phyloP scores from a whole-genome alignment of 2,888 invertebrate species.

The Cantharis lateralis region DNA sequence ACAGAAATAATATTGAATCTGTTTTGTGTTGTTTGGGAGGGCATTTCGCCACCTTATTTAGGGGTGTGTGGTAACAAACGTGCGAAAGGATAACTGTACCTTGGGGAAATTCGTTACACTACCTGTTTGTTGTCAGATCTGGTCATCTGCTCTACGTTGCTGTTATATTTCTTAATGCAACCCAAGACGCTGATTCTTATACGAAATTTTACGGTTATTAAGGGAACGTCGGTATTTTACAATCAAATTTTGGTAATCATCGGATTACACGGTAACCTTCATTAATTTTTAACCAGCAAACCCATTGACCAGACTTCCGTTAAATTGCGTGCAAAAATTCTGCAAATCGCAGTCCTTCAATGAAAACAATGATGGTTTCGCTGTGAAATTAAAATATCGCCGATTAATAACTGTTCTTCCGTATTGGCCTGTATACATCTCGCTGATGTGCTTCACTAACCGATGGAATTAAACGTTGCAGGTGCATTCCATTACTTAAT shows the following conservation, averaged over 20 bases:
- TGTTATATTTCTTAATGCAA: slow-evolving; percentile 27
- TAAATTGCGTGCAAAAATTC: not conserved
- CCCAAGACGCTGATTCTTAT: slow-evolving; percentile 1
- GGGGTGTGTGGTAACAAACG: slow-evolving; percentile 38
- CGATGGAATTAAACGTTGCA: not conserved
- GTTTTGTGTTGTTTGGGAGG: slow-evolving; percentile 16
- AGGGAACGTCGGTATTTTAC: not conserved
- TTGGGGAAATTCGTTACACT: slow-evolving; percentile 46
- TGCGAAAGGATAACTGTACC: slow-evolving; percentile 44
- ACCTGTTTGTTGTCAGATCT: slow-evolving; percentile 38
- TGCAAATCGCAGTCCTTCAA: not conserved
- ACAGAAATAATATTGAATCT: slow-evolving; percentile 29
- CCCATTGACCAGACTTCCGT: not conserved
- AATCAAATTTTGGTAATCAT: not conserved
- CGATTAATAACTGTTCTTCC: not conserved
- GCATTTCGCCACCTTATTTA: slow-evolving; percentile 17
- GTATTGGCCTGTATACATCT: not conserved
- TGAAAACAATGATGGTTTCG: not conserved
- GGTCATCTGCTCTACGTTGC: slow-evolving; percentile 29
- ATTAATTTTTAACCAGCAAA: not conserved
- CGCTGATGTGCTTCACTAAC: not conserved
- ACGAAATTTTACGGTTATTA: not conserved
- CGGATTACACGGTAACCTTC: not conserved
- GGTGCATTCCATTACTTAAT: not conserved
- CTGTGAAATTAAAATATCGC: not conserved